Evolutionary conservation across 2,113 vertebrate genomes (phyloP).

Genomic region (Neotoma lepida): DNA sequence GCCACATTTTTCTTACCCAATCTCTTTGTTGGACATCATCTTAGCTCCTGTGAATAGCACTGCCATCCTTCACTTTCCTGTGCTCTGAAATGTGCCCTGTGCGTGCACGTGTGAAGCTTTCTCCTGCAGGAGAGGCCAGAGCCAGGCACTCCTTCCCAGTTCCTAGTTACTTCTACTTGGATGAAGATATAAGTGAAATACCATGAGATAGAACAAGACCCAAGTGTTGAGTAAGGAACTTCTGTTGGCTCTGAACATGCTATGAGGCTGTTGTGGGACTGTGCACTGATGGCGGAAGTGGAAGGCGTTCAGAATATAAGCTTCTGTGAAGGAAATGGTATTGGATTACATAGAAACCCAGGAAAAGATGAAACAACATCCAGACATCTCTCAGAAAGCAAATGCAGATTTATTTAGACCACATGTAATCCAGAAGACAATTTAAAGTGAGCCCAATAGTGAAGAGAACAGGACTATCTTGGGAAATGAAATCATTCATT

Average conservation of each 20-base stretch:
- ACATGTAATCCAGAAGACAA: neutral
- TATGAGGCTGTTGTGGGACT: neutral
- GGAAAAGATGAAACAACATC: neutral
- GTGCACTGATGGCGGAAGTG: neutral
- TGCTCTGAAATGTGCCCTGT: neutral
- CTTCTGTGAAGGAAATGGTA: neutral
- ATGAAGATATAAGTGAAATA: neutral
- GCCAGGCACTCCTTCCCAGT: neutral
- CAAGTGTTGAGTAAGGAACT: neutral
- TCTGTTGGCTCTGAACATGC: neutral
- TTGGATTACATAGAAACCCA: too few species aligned
- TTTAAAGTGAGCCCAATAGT: neutral
- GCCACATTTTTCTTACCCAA: neutral
- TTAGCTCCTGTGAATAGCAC: neutral
- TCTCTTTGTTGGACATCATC: neutral
- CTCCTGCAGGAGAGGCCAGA: neutral
- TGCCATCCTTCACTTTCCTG: neutral
- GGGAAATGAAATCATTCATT: neutral
- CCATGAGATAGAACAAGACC: neutral
- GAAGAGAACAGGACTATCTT: neutral
- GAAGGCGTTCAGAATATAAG: neutral
- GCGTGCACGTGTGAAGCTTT: neutral
- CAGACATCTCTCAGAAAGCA: neutral
- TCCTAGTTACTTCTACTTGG: neutral
- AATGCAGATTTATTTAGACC: neutral